Evolutionary conservation across 2,113 vertebrate genomes (phyloP), one percentile per base, ranked within the genome.

Genomic region (Carollia perspicillata): DNA sequence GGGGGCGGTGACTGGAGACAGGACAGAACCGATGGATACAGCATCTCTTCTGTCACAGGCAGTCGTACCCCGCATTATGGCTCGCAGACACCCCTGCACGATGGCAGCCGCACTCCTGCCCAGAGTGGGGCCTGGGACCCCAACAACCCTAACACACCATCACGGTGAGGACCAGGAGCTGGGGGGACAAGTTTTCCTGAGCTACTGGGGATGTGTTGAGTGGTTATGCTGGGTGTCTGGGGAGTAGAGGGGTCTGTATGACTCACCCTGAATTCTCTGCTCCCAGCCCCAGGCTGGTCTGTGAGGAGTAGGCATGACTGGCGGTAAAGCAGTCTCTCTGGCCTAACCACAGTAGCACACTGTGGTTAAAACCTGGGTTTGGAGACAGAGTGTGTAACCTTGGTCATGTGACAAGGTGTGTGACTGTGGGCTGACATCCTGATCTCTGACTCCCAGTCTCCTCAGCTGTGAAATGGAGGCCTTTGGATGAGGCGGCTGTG

Each of bases 111-210:
- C 89, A 99, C 99, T 0, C 99, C 99, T 0, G 99, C 99, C 4
- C 99, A 99, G 98, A 99, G 99, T 8, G 99, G 99, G 0, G 99
- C 99, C 10, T 99, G 99, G 99, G 99, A 99, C 97, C 99, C 99
- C 77, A 99, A 98, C 96, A 99, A 99, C 97, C 99, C 99, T 95
- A 99, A 99, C 98, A 99, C 99, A 0, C 99, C 99, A 0, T 99
- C 99, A 90, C 98, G 99, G 99, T 99, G n/a, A 97, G 95, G 13
- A 4, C 33, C 7, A 6, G 69, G 44, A n/a, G 35, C 28, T 44
- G 30, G n/a, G 44, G 42, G 2, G 26, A 3, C 51, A 22, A 49
- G 44, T 49, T 26, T 72, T 28, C 30, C 17, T 51, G 65, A 91
- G 37, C 40, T 37, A 60, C 12, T 2, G 55, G 12, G 14, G 18